Evolutionary conservation across 2,797 vertebrate genomes (phyloP), one percentile per base, ranked within the genome.

Genomic region (Pangasius djambal): DNA sequence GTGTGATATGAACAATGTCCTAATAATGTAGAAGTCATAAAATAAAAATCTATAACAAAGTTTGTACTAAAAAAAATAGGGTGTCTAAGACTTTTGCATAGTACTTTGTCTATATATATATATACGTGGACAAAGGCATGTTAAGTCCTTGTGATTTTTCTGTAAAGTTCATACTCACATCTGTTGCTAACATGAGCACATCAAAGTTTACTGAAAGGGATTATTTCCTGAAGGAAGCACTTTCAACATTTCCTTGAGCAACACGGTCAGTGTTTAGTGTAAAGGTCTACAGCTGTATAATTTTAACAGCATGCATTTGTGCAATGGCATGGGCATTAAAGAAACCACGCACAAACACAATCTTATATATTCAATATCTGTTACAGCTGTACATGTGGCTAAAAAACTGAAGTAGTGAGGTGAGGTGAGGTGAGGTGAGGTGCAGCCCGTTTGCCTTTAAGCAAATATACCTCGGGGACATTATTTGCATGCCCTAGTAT

Each of bases 401-500:
- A 3, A 74, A 74, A 75, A 22, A 75, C 10, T 48, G 44, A 75
- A 2, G 20, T 50, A n/a, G 25, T 78, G 25, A 78, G 75, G 74
- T 28, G 44, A 78, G 74, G 28, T 52, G 75, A 55, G 0, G 75
- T 9, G 16, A 78, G 74, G 28, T 52, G 75, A 55, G 0, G 75
- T 9, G 16, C 31, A 52, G n/a, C 28, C 74, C 48, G 74, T 31
- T 78, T 52, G 8, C 13, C n/a, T 81, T 81, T 59, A 82, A 37
- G 18, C 55, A 61, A 82, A 82, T 59, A 37, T 40, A 22, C 52
- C 34, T 22, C 34, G 0, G 31, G 2, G 9, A 61, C 20, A 25
- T 82, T 22, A 82, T 83, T 83, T 83, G 57, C 79, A 83, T 61
- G 57, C 13, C 9, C 13, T n/a, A 63, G 79, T 34, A 34, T 77